phyloP scores from a whole-genome alignment of 2,888 invertebrate species.

The Syrista parreyssii region DNA sequence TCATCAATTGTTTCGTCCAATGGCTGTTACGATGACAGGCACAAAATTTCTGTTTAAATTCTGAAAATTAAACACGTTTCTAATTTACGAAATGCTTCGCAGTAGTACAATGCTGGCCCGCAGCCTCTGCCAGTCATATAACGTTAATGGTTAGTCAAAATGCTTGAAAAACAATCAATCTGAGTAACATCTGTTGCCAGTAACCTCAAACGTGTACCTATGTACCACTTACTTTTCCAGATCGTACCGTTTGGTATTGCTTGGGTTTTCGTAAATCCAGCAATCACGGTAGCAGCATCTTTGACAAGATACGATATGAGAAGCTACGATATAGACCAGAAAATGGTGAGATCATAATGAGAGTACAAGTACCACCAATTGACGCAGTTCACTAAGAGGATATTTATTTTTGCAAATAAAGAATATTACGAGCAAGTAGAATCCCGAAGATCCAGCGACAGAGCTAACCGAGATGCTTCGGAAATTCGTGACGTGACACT shows the following conservation, averaged over 20 bases:
- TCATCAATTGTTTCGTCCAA: neutral
- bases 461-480: neutral
- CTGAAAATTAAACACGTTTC: neutral
- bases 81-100: neutral
- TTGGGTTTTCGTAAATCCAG: neutral
- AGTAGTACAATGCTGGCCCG: neutral
- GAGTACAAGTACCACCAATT: neutral
- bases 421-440: constrained; percentile 1
- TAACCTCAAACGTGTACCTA: neutral
- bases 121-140: neutral
- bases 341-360: neutral
- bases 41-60: neutral
- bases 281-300: constrained; percentile 3
- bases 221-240: neutral
- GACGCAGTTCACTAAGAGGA: neutral
- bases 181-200: neutral
- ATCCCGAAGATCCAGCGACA: neutral
- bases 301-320: constrained; percentile 6
- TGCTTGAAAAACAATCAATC: neutral
- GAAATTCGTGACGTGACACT: neutral
- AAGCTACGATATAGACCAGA: constrained; percentile 25
- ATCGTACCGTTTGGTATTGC: neutral
- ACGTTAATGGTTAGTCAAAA: neutral
- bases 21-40: neutral
- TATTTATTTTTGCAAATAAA: neutral